Evolutionary conservation across 1,140 invertebrate genomes (phyloP).

Genomic region (Eupeodes corollae): DNA sequence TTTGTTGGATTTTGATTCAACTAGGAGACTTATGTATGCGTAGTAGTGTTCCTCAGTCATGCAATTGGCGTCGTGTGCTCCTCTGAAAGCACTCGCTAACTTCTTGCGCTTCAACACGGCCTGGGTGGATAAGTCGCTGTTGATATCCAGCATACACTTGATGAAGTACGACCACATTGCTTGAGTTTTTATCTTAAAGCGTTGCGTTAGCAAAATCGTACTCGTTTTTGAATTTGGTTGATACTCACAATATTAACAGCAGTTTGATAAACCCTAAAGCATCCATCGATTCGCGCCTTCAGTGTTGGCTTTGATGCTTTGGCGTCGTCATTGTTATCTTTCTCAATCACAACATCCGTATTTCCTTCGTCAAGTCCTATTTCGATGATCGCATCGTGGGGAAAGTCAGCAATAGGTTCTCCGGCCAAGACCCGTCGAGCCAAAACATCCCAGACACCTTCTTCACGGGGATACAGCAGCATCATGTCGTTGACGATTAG

Average conservation of each 20-base stretch:
- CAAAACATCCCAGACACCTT: constrained; percentile 23
- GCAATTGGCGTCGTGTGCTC: constrained; percentile 20
- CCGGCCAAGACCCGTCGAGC: constrained; percentile 29
- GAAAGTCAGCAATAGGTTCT: constrained; percentile 18
- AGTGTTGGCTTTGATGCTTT: constrained; percentile 10
- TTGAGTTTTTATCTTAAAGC: constrained; percentile 16
- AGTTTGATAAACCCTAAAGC: constrained; percentile 22
- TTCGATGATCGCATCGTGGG: not conserved
- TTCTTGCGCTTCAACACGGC: constrained; percentile 15
- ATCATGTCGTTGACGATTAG: constrained; percentile 25
- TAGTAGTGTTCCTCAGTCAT: constrained; percentile 24
- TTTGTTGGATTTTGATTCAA: constrained; percentile 11
- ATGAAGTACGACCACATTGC: constrained; percentile 15
- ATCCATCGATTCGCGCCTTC: constrained; percentile 22
- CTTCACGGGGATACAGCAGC: constrained; percentile 20
- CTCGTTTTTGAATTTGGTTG: no score
- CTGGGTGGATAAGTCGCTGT: constrained; percentile 17
- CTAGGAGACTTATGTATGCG: constrained; percentile 17
- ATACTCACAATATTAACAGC: constrained; percentile 18
- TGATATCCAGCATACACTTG: constrained; percentile 24
- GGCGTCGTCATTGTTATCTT: not conserved
- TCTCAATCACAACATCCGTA: not conserved
- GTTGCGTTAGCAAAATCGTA: not conserved
- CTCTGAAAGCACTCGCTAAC: constrained; percentile 21
- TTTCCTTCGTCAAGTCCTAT: not conserved